These are phyloP conservation scores for Galendromus occidentalis DNA, from an alignment of 1,140 invertebrate genomes.

Conservation along the genomic window DNA sequence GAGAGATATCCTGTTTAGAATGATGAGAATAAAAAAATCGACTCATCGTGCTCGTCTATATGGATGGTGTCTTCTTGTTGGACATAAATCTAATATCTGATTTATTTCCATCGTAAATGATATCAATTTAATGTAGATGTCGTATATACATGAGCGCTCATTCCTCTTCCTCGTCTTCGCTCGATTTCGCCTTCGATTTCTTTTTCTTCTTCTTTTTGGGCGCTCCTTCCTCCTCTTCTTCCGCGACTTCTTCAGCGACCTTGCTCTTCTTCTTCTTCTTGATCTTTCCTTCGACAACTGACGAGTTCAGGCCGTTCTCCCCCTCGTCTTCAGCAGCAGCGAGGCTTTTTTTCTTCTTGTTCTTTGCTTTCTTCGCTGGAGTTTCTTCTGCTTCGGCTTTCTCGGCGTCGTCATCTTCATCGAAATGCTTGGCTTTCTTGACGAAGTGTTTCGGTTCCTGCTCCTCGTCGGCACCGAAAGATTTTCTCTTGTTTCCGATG, in stretches of 20 bases:
- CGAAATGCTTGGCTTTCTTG: not conserved
- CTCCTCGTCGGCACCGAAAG: conserved; percentile 22
- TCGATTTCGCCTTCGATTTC: too few relatives aligned
- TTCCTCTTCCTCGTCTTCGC: too few relatives aligned
- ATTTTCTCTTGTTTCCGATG: conserved; percentile 27
- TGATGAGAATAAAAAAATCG: too few relatives aligned
- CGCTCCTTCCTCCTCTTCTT: not conserved
- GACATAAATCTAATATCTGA: too few relatives aligned
- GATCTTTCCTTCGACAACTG: too few relatives aligned
- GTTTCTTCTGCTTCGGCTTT: conserved; percentile 19
- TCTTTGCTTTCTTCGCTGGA: conserved; percentile 17
- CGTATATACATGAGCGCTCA: too few relatives aligned
- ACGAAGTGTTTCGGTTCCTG: conserved; percentile 16
- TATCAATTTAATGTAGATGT: too few relatives aligned
- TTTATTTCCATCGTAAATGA: too few relatives aligned
- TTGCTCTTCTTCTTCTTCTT: conserved; percentile 3
- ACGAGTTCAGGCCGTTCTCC: not conserved
- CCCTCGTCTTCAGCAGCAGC: conserved; percentile 5
- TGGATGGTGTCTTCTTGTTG: too few relatives aligned
- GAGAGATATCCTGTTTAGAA: too few relatives aligned
- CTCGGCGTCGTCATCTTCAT: conserved; percentile 23
- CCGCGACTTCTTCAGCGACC: not conserved
- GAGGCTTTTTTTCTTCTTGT: conserved; percentile 18
- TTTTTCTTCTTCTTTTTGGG: too few relatives aligned
- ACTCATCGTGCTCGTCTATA: too few relatives aligned